Conservation (phyloP, 2,113 vertebrate species). For the Pluvialis apricaria region DNA sequence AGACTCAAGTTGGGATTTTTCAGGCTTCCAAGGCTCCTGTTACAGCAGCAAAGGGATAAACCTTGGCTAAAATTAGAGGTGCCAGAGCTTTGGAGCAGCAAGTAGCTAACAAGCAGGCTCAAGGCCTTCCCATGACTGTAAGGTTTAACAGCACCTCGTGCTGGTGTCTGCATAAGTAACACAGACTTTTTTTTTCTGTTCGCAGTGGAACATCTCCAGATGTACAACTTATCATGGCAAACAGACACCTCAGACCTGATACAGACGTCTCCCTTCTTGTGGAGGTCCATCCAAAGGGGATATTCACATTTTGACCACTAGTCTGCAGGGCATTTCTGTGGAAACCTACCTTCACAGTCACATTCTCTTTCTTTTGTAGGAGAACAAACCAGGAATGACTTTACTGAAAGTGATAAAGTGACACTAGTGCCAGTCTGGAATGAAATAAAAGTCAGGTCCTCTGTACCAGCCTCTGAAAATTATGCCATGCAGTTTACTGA, state of each 20-base stretch:
- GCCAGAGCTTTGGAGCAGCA: not conserved
- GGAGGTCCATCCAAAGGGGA: not conserved
- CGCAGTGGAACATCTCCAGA: not conserved
- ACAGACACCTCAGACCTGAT: not conserved
- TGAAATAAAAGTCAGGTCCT: not conserved
- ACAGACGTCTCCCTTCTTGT: not conserved
- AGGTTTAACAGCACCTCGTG: not conserved
- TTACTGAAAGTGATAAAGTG: not conserved
- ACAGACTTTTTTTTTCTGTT: not conserved
- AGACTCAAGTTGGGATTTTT: not conserved
- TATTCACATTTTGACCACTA: not conserved
- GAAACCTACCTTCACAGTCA: not conserved
- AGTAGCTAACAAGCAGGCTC: not conserved
- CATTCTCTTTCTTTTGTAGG: not conserved
- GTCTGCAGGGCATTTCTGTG: not conserved
- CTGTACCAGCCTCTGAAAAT: not conserved
- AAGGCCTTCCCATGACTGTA: not conserved
- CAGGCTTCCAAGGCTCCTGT: not conserved
- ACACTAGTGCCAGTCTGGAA: not conserved
- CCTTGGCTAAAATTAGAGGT: not conserved
- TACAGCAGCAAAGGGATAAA: not conserved
- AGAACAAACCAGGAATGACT: not conserved
- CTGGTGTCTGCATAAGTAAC: not conserved
- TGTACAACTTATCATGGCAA: not conserved
- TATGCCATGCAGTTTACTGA: not conserved